Evolutionary conservation across 2,888 invertebrate genomes (phyloP).

Genomic region (Leptodirus hochenwartii): DNA sequence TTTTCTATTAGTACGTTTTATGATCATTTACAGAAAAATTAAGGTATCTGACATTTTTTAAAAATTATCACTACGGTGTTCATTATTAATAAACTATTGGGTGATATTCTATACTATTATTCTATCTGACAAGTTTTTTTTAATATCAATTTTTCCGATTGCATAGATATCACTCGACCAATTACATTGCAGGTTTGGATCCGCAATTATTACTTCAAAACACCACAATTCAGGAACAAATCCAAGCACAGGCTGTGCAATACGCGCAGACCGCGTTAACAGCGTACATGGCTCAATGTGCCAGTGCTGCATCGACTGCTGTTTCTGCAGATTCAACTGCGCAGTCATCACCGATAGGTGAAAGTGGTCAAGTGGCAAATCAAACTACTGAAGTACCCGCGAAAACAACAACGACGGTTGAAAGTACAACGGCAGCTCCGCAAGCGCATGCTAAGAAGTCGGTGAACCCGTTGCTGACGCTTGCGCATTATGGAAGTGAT

Average conservation of each 20-base stretch:
- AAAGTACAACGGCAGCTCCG: slow-evolving; percentile 4
- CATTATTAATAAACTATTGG: too few relatives aligned
- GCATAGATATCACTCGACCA: too few relatives aligned
- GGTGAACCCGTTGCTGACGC: slow-evolving; percentile 9
- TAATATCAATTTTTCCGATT: too few relatives aligned
- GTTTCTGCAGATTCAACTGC: not conserved
- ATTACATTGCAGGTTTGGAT: slow-evolving; percentile 9
- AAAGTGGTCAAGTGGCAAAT: slow-evolving; percentile 9
- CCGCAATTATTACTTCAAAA: slow-evolving; percentile 10
- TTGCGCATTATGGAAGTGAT: slow-evolving; percentile 24
- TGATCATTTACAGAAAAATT: too few relatives aligned
- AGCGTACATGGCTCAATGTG: slow-evolving; percentile 20
- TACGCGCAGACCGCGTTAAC: slow-evolving; percentile 19
- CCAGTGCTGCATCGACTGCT: not conserved
- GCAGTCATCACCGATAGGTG: slow-evolving; percentile 10
- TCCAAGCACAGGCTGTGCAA: slow-evolving; percentile 13
- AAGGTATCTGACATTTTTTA: too few relatives aligned
- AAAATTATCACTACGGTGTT: too few relatives aligned
- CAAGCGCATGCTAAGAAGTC: slow-evolving; percentile 3
- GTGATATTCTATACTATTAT: too few relatives aligned
- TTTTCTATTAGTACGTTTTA: too few relatives aligned
- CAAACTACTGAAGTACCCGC: slow-evolving; percentile 1
- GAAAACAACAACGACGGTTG: slow-evolving; percentile 2
- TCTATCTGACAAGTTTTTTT: too few relatives aligned
- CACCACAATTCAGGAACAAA: slow-evolving; percentile 12